Conservation (phyloP, 92 coral and sea anemone genomes). For the Palythoa grandis region DNA sequence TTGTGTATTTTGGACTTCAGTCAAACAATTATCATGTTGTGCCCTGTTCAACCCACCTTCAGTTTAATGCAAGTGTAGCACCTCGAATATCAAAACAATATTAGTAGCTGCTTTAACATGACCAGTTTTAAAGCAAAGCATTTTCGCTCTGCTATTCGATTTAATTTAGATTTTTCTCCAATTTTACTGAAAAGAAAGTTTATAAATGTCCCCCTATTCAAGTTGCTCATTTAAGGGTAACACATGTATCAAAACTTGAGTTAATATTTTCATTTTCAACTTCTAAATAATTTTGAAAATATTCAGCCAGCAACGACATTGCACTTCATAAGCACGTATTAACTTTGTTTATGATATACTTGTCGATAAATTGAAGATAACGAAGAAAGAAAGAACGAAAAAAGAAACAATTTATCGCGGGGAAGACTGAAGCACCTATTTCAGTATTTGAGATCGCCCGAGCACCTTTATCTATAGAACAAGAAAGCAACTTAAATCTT, state of each 20-base stretch:
- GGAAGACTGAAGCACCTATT: not conserved
- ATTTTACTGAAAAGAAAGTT: not conserved
- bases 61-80: not conserved
- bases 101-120: not conserved
- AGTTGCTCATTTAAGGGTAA: not conserved
- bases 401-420: constrained; percentile 1
- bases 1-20: not conserved
- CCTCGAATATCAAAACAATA: not conserved
- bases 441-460: too few species aligned
- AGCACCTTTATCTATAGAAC: too few species aligned
- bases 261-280: not conserved
- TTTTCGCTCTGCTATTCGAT: not conserved
- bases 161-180: not conserved
- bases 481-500: not conserved
- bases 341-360: constrained; percentile 12
- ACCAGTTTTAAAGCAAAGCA: not conserved
- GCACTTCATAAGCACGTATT: not conserved
- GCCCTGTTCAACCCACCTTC: not conserved
- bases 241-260: not conserved
- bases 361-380: not conserved
- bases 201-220: not conserved
- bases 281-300: not conserved
- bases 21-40: not conserved
- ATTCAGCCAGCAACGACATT: not conserved
- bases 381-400: not conserved